phyloP scores from a whole-genome alignment of 92 coral and sea anemone species.

The Porites cylindrica region DNA sequence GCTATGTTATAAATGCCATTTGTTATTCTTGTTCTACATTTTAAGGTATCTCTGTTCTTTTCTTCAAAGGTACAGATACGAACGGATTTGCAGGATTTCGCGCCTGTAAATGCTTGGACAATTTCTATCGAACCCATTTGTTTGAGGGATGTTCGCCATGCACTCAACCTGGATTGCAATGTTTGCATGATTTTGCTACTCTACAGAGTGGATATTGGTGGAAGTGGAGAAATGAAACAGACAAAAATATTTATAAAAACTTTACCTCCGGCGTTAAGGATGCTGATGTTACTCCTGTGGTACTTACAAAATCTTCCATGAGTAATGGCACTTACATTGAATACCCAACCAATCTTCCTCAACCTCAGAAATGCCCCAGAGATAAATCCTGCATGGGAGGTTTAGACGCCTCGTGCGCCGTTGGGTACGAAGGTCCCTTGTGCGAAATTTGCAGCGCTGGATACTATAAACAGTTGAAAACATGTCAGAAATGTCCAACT shows the following conservation, averaged over 20 bases:
- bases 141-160: slow-evolving; percentile 49
- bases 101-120: slow-evolving; percentile 47
- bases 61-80: not conserved
- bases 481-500: slow-evolving; percentile 1
- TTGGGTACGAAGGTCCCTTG: slow-evolving; percentile 3
- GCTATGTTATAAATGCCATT: no score
- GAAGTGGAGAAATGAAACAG: slow-evolving; percentile 40
- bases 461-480: not conserved
- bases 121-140: slow-evolving; percentile 50
- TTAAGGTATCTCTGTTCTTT: not conserved
- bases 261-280: not conserved
- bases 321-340: not conserved
- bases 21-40: no score
- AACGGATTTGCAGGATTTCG: slow-evolving; percentile 2
- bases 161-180: slow-evolving; percentile 20
- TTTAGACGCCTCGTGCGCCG: not conserved
- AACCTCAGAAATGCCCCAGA: slow-evolving; percentile 2
- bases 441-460: slow-evolving; percentile 7
- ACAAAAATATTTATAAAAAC: slow-evolving; percentile 12
- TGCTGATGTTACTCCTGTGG: not conserved
- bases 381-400: slow-evolving; percentile 8
- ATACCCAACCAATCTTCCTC: not conserved
- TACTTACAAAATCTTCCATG: not conserved
- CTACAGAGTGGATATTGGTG: slow-evolving; percentile 47
- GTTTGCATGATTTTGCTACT: slow-evolving; percentile 47